phyloP scores from a whole-genome alignment of 2,888 invertebrate species.

The Agrenia bidenticulata region DNA sequence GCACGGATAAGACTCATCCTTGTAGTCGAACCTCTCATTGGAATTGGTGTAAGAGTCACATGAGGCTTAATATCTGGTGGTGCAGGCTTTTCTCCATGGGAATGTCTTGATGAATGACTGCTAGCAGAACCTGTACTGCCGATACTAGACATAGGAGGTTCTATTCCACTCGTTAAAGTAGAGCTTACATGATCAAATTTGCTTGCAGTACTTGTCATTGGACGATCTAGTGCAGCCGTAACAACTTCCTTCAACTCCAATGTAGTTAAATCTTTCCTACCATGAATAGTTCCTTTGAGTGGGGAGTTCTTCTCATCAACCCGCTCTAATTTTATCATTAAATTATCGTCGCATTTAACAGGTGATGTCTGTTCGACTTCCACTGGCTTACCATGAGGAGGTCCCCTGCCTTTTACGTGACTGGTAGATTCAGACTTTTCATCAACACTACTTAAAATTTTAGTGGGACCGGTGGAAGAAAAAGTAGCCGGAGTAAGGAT shows the following conservation, averaged over 20 bases:
- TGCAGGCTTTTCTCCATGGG: constrained; percentile 37
- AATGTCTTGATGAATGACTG: constrained; percentile 24
- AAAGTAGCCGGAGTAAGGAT: constrained; percentile 37
- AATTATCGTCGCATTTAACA: constrained; percentile 26
- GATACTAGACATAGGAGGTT: constrained; percentile 24
- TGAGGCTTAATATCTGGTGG: constrained; percentile 53
- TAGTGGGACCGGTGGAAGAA: constrained; percentile 25
- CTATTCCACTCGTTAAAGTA: constrained; percentile 31
- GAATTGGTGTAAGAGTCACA: constrained; percentile 51
- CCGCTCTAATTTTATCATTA: constrained; percentile 34
- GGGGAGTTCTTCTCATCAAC: constrained; percentile 29
- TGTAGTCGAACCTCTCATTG: constrained; percentile 32
- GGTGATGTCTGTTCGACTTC: constrained; percentile 19
- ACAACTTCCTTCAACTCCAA: constrained; percentile 48
- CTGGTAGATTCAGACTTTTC: constrained; percentile 27
- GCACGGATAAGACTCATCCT: constrained; percentile 29
- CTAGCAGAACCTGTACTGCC: constrained; percentile 13
- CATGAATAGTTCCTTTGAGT: constrained; percentile 4
- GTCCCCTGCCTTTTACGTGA: constrained; percentile 15
- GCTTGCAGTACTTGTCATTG: constrained; percentile 37
- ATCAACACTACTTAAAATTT: constrained; percentile 8
- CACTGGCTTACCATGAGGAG: background rate
- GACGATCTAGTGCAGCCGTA: constrained; percentile 48
- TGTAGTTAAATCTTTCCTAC: constrained; percentile 44
- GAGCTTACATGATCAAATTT: constrained; percentile 41